Evolutionary conservation across 2,888 invertebrate species (phyloP).

Genomic region (Morinoia aosen): DNA sequence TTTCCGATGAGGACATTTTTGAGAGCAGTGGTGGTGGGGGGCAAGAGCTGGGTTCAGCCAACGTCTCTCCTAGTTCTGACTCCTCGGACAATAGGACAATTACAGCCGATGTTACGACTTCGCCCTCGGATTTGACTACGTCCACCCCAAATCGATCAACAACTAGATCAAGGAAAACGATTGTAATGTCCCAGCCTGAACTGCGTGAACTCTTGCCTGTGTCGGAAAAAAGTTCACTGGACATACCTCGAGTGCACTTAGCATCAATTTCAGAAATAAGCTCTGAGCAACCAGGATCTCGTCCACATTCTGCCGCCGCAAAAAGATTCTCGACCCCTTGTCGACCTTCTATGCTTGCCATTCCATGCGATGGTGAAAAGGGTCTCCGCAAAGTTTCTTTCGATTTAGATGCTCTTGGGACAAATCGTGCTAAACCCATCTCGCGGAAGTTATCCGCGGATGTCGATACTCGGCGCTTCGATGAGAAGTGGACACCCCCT

Average conservation of each 20-base stretch:
- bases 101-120: not conserved
- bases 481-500: not conserved
- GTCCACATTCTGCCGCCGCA: not conserved
- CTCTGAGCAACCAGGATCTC: not conserved
- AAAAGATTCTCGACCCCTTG: not conserved
- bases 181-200: not conserved
- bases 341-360: not conserved
- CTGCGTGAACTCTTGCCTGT: not conserved
- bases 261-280: not conserved
- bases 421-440: not conserved
- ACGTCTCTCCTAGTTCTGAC: not conserved
- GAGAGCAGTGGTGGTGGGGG: not conserved
- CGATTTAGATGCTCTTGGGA: not conserved
- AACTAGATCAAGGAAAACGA: not conserved
- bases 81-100: not conserved
- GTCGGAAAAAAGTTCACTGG: not conserved
- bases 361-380: not conserved
- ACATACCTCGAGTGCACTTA: not conserved
- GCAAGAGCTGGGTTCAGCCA: not conserved
- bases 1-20: constrained; percentile 28
- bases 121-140: not conserved
- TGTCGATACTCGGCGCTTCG: not conserved
- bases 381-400: not conserved
- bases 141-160: not conserved
- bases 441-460: constrained; percentile 32